Conservation (phyloP, 2,797 vertebrate species). For the Enteromius mattozi region DNA sequence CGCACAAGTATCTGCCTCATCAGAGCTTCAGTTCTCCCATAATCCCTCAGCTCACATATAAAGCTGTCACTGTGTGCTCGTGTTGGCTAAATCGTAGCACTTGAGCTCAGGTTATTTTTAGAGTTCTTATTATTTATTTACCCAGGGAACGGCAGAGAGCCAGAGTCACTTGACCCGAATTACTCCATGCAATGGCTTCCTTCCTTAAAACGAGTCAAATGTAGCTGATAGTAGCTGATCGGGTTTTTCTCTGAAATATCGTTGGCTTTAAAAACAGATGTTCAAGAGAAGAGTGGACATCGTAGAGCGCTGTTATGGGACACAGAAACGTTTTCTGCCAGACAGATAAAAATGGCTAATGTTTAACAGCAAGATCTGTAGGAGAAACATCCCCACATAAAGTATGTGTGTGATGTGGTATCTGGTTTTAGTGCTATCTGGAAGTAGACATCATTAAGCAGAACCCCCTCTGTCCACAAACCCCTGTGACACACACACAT, state of each 20-base stretch:
- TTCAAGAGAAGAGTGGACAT: neutral
- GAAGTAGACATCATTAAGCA: slow-evolving; percentile 59
- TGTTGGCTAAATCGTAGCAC: slow-evolving; percentile 28
- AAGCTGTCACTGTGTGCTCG: slow-evolving; percentile 42
- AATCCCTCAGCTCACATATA: slow-evolving; percentile 38
- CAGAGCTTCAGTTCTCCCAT: slow-evolving; percentile 5
- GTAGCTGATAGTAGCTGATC: slow-evolving; percentile 28
- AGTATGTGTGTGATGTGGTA: slow-evolving; percentile 57
- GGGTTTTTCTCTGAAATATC: neutral
- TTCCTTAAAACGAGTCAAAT: neutral
- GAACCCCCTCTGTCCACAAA: slow-evolving; percentile 43
- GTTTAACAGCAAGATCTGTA: slow-evolving; percentile 58
- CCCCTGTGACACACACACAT: slow-evolving; percentile 57
- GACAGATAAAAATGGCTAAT: slow-evolving; percentile 54
- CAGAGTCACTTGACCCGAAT: slow-evolving; percentile 54
- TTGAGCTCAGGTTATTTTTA: slow-evolving; percentile 58
- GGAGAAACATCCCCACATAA: slow-evolving; percentile 6
- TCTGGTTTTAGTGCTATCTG: slow-evolving; percentile 25
- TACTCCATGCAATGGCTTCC: slow-evolving; percentile 37
- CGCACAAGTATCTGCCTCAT: neutral
- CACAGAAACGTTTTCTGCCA: neutral
- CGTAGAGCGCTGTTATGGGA: neutral
- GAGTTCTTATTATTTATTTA: slow-evolving; percentile 57
- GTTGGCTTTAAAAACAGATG: slow-evolving; percentile 11
- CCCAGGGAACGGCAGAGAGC: slow-evolving; percentile 45